Conservation (phyloP, 37 sponge, comb jelly and placozoan species). For the Diacarnus erythraeanus region DNA sequence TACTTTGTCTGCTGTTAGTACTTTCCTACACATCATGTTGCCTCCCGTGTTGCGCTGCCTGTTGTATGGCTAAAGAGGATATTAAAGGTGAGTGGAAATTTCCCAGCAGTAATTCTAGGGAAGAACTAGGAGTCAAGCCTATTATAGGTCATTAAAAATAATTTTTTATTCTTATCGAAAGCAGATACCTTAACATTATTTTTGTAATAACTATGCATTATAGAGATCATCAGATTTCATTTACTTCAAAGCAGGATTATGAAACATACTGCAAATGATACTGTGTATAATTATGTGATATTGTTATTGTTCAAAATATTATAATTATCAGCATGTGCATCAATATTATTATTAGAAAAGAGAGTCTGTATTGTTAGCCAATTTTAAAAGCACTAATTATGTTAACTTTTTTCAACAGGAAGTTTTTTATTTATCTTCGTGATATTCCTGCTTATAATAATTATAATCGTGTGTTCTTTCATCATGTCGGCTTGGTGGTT, state of each 20-base stretch:
- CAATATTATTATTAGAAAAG: neutral
- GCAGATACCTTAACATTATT: too few relatives aligned
- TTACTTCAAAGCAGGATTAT: too few relatives aligned
- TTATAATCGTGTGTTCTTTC: slow-evolving; percentile 19
- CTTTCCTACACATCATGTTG: slow-evolving; percentile 31
- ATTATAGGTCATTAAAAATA: too few relatives aligned
- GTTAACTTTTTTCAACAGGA: slow-evolving; percentile 27
- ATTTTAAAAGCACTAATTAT: neutral
- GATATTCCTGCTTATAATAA: slow-evolving; percentile 4
- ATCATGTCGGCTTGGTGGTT: slow-evolving; percentile 74
- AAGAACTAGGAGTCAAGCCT: too few relatives aligned
- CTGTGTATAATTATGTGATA: too few relatives aligned
- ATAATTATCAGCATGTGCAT: slow-evolving; percentile 2
- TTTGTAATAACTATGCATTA: too few relatives aligned
- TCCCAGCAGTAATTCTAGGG: too few relatives aligned
- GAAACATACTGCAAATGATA: too few relatives aligned
- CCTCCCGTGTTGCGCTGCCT: slow-evolving; percentile 38
- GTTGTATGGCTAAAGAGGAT: slow-evolving; percentile 35
- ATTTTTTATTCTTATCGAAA: too few relatives aligned
- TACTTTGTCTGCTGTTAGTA: slow-evolving; percentile 6
- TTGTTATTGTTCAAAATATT: too few relatives aligned
- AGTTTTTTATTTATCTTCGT: slow-evolving; percentile 29
- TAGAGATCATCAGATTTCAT: too few relatives aligned
- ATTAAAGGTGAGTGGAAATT: slow-evolving; percentile 53
- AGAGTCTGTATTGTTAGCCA: neutral